Conservation (phyloP, 2,797 vertebrate genomes). For the Alouatta caraya region DNA sequence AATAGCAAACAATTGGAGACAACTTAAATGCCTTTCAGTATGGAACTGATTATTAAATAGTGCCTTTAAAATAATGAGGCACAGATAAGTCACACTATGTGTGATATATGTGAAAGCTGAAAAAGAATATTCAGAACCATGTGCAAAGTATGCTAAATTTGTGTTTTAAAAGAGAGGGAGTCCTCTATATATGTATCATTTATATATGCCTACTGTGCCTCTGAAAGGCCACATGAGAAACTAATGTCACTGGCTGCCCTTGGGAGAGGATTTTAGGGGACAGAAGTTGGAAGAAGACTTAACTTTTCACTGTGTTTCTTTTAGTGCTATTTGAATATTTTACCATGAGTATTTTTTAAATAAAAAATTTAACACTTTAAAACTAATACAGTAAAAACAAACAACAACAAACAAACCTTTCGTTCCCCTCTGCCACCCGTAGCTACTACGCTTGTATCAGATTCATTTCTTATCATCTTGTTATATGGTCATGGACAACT, state of each 20-base stretch:
- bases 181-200: not conserved
- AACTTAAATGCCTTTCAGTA: not conserved
- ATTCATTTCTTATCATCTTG: not conserved
- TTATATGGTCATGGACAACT: not conserved
- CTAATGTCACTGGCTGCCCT: not conserved
- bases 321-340: not conserved
- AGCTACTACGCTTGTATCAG: not conserved
- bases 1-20: not conserved
- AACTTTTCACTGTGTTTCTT: not conserved
- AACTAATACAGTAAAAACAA: not conserved
- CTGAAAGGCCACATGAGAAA: not conserved
- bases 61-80: not conserved
- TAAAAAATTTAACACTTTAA: not conserved
- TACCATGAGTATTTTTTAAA: not conserved
- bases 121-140: slow-evolving; percentile 4
- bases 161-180: not conserved
- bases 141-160: not conserved
- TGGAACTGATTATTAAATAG: not conserved
- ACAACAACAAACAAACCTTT: not conserved
- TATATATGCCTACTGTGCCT: not conserved
- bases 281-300: not conserved
- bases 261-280: not conserved
- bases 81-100: not conserved
- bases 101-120: not conserved
- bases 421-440: too few relatives aligned